Percentiles rank a stretch among this genome's conserved stretches.
phyloP scores from a whole-genome alignment of 2,888 invertebrate species.

The Harpagoxenus sublaevis region DNA sequence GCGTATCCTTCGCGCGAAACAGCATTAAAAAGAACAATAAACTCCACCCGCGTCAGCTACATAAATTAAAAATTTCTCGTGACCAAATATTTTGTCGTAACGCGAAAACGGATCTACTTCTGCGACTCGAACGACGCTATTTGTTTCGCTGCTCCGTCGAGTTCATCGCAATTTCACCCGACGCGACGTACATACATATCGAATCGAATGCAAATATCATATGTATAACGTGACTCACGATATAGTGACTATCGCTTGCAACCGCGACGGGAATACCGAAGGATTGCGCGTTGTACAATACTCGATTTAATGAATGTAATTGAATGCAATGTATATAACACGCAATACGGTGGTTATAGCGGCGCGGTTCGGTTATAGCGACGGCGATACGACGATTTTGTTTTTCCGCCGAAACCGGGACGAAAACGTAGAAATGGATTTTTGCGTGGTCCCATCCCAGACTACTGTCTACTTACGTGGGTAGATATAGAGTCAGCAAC shows the following conservation, averaged over 20 bases:
- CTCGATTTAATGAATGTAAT: neutral
- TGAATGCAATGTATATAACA: neutral
- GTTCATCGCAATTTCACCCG: conserved; percentile 31
- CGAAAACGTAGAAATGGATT: conserved; percentile 77
- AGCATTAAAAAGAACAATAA: conserved; percentile 11
- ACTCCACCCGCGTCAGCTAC: conserved; percentile 11
- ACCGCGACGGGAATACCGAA: conserved; percentile 3
- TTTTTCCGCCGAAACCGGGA: conserved; percentile 73
- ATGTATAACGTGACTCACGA: neutral
- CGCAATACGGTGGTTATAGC: conserved; percentile 38
- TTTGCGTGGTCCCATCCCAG: conserved; percentile 80
- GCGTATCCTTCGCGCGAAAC: neutral
- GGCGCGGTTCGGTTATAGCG: conserved; percentile 50
- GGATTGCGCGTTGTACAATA: neutral
- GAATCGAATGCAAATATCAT: conserved; percentile 17
- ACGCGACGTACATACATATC: neutral
- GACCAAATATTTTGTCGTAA: conserved; percentile 36
- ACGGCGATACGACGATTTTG: conserved; percentile 72
- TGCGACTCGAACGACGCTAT: conserved; percentile 31
- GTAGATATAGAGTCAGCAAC: conserved; percentile 78
- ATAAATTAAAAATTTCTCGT: conserved; percentile 46
- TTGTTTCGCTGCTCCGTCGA: conserved; percentile 30
- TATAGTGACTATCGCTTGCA: neutral
- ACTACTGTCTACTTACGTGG: conserved; percentile 74
- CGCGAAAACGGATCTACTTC: conserved; percentile 10